Conservation (phyloP, 1,140 invertebrate species). For the Littorina saxatilis region DNA sequence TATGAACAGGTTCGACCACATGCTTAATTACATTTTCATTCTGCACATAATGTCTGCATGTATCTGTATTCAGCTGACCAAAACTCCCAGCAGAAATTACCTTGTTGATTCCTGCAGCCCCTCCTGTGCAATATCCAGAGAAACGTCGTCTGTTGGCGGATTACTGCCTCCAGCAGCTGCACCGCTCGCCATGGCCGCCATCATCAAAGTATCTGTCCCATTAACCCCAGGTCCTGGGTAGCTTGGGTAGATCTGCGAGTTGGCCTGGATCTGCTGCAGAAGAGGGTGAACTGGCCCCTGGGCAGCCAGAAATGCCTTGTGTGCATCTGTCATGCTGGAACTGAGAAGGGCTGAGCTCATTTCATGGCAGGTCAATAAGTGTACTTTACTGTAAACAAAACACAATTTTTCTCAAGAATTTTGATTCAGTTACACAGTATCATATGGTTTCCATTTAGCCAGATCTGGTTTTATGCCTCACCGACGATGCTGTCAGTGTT, state of each 20-base stretch:
- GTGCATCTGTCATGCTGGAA: neutral
- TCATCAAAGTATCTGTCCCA: neutral
- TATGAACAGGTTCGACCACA: no score
- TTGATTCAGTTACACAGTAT: neutral
- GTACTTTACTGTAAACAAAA: neutral
- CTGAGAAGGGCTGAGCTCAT: neutral
- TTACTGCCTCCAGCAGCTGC: neutral
- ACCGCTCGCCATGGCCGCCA: neutral
- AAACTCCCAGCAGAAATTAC: no score
- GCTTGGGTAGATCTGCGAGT: slow-evolving; percentile 40
- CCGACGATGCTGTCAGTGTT: no score
- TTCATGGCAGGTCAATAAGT: neutral
- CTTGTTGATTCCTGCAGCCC: slow-evolving; percentile 65
- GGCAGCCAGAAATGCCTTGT: slow-evolving; percentile 38
- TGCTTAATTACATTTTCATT: no score
- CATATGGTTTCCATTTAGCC: no score
- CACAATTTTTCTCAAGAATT: neutral
- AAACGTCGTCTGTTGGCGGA: slow-evolving; percentile 48
- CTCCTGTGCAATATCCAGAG: slow-evolving; percentile 60
- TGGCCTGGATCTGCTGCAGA: slow-evolving; percentile 54
- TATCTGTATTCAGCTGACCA: no score
- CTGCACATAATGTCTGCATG: no score
- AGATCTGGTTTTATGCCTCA: no score
- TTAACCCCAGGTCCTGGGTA: slow-evolving; percentile 24
- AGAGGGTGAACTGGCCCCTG: slow-evolving; percentile 49